Evolutionary conservation across 2,888 invertebrate species (phyloP).

Genomic region (Microdon myrmicae): DNA sequence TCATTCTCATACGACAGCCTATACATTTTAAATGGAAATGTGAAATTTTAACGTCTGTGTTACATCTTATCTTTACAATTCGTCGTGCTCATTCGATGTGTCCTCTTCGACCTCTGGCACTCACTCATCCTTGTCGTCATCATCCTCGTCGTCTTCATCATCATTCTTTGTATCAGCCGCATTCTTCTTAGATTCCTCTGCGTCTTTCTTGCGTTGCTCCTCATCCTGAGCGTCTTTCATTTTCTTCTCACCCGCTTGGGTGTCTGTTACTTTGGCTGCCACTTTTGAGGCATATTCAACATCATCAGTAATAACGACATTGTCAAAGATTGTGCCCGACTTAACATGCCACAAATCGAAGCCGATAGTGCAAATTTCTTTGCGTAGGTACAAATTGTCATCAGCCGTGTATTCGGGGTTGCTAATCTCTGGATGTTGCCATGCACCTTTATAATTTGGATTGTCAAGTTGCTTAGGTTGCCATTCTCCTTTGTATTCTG

Average conservation of each 20-base stretch:
- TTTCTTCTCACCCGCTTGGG: conserved; percentile 88
- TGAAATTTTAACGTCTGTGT: too few relatives aligned
- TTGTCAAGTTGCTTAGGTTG: conserved; percentile 96
- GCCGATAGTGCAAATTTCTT: conserved; percentile 91
- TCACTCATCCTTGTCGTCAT: conserved; percentile 60
- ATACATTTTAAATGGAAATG: conserved; percentile 40
- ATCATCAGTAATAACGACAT: conserved; percentile 90
- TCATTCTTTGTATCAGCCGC: conserved; percentile 74
- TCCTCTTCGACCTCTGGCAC: conserved; percentile 44
- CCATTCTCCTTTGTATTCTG: conserved; percentile 97
- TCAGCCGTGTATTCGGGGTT: conserved; percentile 94
- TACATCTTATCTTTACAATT: too few relatives aligned
- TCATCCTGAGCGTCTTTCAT: conserved; percentile 90
- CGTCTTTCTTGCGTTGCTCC: conserved; percentile 72
- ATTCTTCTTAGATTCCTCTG: conserved; percentile 70
- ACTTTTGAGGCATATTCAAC: conserved; percentile 74
- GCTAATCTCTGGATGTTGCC: conserved; percentile 96
- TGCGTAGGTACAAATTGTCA: conserved; percentile 81
- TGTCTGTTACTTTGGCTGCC: conserved; percentile 73
- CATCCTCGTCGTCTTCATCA: conserved; percentile 70
- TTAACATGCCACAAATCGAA: conserved; percentile 97
- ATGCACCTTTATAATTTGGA: conserved; percentile 92
- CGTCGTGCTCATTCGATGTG: conserved; percentile 49
- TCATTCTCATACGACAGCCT: conserved; percentile 32
- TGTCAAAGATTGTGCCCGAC: conserved; percentile 96